A percentile compares a stretch with the other conserved stretches of the same genome.
Evolutionary conservation across 2,797 vertebrate species (phyloP).

Genomic region (Arrhamphus sclerolepis): DNA sequence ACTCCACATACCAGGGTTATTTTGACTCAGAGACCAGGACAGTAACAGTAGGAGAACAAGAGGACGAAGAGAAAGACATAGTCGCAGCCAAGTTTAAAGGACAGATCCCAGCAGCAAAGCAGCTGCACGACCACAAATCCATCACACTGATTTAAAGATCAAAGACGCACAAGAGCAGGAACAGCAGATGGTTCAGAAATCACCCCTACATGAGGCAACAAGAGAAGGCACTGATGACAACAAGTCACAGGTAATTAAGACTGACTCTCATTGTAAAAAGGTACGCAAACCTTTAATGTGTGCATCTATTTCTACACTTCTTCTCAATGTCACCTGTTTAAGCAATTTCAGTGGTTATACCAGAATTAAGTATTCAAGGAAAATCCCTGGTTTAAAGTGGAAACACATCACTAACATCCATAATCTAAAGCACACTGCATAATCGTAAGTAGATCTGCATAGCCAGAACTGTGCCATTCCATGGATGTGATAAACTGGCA

Average conservation of each 20-base stretch:
- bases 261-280: background rate
- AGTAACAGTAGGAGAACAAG: slow-evolving; percentile 66
- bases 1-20: slow-evolving; percentile 4
- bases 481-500: background rate
- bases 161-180: slow-evolving; percentile 35
- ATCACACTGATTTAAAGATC: slow-evolving; percentile 39
- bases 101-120: slow-evolving; percentile 72
- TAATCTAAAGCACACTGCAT: no score
- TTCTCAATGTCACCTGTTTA: background rate
- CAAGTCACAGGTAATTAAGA: background rate
- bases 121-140: slow-evolving; percentile 43
- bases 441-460: no score
- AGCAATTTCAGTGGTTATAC: background rate
- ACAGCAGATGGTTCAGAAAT: slow-evolving; percentile 45
- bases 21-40: slow-evolving; percentile 56
- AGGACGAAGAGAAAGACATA: slow-evolving; percentile 68
- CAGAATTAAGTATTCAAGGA: background rate
- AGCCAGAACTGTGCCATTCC: no score
- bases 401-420: no score
- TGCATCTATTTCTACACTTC: background rate
- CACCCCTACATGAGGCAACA: slow-evolving; percentile 18
- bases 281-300: background rate
- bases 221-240: slow-evolving; percentile 3
- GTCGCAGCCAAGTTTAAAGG: slow-evolving; percentile 56
- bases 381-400: background rate